Evolutionary conservation across 2,888 invertebrate species (phyloP), one percentile per base, ranked within the genome.

Genomic region (Clepsis dumicolana): DNA sequence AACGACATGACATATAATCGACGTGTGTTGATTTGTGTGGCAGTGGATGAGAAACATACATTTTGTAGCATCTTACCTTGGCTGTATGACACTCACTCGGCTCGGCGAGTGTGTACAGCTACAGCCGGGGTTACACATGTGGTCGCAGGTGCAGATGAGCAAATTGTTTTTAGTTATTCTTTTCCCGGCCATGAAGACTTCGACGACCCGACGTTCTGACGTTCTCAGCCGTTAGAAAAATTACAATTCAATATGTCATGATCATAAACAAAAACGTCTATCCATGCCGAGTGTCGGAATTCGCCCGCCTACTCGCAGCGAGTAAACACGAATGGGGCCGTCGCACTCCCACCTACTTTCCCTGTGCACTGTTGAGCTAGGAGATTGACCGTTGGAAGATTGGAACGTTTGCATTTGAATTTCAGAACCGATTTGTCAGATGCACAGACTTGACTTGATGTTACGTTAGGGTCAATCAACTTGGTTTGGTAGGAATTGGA

Each of bases 291-390:
- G 7, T 44, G 16, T 2, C 16, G 16, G 12, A 12, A 21, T 18
- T 18, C 48, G 21, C 48, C 48, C 21, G 21, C 56, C 56, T 29
- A 56, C 56, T 59, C 59, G 25, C 57, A 21, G 35, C 14, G 14
- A 18, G 25, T 8, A 41, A 38, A 38, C 25, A 38, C 38, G 59
- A 59, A 59, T 59, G 59, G 59, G 59, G 59, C 41, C 59, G 41
- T 25, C 59, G 59, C 38, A 25, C 59, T 41, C n/a, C 59, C 59
- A 59, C 59, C 59, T 59, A 59, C 59, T 59, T 59, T 59, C 38
- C 59, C 41, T 35, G 35, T 21, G 14, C 25, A 52, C 54, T 27
- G 27, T n/a, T 4, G 56, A 35, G 18, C 48, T 44, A 44, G 44
- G 44, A 44, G 44, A 5, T 10, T 44, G 18, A 18, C 18, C 16